Percentiles rank a stretch among this genome's conserved stretches.
Evolutionary conservation across 2,797 vertebrate species (phyloP).

Genomic region (Sebastiscus tertius): DNA sequence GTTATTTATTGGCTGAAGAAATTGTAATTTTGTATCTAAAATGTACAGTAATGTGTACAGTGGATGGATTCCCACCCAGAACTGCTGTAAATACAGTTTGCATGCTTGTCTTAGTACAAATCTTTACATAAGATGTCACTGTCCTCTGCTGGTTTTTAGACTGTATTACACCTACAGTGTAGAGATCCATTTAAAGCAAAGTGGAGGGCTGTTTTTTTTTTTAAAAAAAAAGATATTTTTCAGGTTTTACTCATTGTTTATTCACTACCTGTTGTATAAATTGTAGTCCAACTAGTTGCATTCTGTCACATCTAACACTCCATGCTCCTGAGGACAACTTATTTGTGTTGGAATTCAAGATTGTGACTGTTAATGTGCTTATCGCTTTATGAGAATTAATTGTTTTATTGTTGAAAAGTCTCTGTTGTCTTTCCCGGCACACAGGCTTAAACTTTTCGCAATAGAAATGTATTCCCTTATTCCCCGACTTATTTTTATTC

Average conservation of each 20-base stretch:
- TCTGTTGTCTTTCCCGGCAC: constrained; percentile 37
- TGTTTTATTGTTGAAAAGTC: constrained; percentile 56
- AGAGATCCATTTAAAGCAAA: background rate
- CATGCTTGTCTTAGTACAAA: background rate
- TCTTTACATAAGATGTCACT: constrained; percentile 63
- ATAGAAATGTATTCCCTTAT: constrained; percentile 31
- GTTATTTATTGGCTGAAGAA: background rate
- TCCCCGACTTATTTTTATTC: constrained; percentile 37
- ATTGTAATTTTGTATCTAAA: background rate
- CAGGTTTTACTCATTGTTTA: background rate
- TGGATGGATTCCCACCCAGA: constrained; percentile 3
- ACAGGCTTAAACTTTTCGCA: constrained; percentile 9
- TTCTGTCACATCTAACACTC: background rate
- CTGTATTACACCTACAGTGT: constrained; percentile 35
- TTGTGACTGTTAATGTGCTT: constrained; percentile 69
- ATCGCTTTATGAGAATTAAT: constrained; percentile 48
- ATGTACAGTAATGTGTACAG: background rate
- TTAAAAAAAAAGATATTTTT: background rate
- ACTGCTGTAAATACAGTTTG: background rate
- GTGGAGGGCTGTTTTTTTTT: background rate
- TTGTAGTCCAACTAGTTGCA: background rate
- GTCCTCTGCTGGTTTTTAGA: constrained; percentile 75
- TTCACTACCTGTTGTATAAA: background rate
- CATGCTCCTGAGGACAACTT: background rate
- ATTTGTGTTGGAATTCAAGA: constrained; percentile 34